Base-by-base conservation (phyloP, 1,140 invertebrate species). In the Brachionus plicatilis region DNA sequence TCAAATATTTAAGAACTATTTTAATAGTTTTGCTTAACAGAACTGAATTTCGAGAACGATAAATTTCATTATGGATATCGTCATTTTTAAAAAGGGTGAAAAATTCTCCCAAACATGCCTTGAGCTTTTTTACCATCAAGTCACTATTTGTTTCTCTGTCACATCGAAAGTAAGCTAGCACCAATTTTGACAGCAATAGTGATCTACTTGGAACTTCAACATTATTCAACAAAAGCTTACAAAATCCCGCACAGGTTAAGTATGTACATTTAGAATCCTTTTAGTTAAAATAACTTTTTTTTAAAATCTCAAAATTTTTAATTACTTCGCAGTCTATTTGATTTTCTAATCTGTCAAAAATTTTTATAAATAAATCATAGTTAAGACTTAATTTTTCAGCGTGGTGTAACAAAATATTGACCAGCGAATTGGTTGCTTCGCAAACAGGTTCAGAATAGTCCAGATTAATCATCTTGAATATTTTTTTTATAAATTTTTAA, bases 201-300 rank as follows among this genome's bases (percentile, higher is more conserved):
- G 41, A 27, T 29, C 14, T 8, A 76, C 47, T 76, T 12, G 45
- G 45, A 24, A 76, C 33, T 27, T 12, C 7, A 9, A 47, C 12
- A 76, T 76, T 76, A 47, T 76, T 76, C 12, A 76, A 12, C 12
- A 76, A 76, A 12, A 76, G 45, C 17, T 76, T 76, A 50, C 72
- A 76, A 50, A 50, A 76, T 11, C 72, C 72, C 2, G 24, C 72
- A 24, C 45, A 76, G 4, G 72, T 47, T 12, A 76, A 50, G 50
- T 50, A 76, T 76, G 43, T 76, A 76, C 72, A 76, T 27, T 53
- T 27, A 4, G 27, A 72, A n/a, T 72, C 68, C 68, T 72, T 72
- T n/a, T 0, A 11, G 0, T 43, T 43, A 72, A 68, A 1, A 68
- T 33, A 33, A 68, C 0, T 12, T 37, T 37, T 37, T 37, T 37